phyloP scores from a whole-genome alignment of 2,888 invertebrate species.

The Bursaphelenchus okinawaensis region DNA sequence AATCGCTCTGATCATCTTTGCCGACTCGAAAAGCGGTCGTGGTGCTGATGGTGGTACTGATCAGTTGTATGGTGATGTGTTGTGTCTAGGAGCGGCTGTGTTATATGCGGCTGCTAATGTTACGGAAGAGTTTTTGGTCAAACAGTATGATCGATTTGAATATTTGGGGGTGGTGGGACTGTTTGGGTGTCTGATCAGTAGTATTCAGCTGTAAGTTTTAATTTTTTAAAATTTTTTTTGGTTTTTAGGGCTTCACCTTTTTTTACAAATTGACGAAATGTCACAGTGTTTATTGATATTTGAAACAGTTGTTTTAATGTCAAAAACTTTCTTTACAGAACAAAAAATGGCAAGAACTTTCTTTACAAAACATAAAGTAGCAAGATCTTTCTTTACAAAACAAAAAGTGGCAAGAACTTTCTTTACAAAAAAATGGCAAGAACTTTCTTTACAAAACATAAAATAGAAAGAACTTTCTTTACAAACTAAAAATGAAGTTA shows the following conservation, averaged over 20 bases:
- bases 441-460: no score
- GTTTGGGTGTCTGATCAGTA: constrained; percentile 73
- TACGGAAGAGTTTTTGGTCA: constrained; percentile 74
- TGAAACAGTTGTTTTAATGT: no score
- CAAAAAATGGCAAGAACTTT: no score
- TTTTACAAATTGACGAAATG: no score
- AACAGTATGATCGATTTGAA: constrained; percentile 69
- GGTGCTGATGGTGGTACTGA: constrained; percentile 65
- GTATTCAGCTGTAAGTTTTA: constrained; percentile 66
- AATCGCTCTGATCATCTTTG: constrained; percentile 76
- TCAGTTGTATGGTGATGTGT: constrained; percentile 75
- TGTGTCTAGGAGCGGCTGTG: constrained; percentile 73
- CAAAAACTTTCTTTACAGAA: no score
- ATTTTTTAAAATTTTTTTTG: not conserved
- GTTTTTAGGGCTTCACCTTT: not conserved
- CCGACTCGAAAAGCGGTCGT: constrained; percentile 66
- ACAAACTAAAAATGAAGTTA: no score
- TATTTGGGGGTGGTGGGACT: constrained; percentile 76
- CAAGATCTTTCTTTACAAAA: no score
- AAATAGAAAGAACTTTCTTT: no score
- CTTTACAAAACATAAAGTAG: no score
- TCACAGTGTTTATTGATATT: no score
- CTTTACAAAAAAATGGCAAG: no score
- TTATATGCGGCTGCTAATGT: constrained; percentile 76
- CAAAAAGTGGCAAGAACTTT: no score